These are phyloP conservation scores for Hozukius guyotensis DNA, from an alignment of 2,797 vertebrate species.

Conservation along the genomic window DNA sequence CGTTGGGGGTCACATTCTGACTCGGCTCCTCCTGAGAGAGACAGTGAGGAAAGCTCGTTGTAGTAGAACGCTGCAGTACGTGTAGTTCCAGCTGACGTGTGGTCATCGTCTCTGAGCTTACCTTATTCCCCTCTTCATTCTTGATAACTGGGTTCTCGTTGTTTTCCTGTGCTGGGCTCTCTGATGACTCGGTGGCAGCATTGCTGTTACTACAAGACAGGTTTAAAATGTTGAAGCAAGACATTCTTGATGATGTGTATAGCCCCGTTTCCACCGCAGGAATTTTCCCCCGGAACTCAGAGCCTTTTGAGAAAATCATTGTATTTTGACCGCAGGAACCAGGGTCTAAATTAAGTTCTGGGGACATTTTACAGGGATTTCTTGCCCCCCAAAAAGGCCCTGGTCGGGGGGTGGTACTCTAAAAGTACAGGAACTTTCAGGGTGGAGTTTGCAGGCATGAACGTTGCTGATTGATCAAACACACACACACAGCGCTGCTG, in stretches of 20 bases:
- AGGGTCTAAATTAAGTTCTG: too few species aligned
- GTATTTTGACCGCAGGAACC: too few species aligned
- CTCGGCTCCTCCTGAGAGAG: conserved; percentile 86
- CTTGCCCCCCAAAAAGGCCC: too few species aligned
- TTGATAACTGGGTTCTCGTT: conserved; percentile 96
- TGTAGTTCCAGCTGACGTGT: neutral
- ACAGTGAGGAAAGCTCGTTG: neutral
- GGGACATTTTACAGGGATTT: too few species aligned
- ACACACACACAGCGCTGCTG: too few species aligned
- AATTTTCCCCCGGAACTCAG: too few species aligned
- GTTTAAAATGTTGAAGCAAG: neutral
- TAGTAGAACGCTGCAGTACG: neutral
- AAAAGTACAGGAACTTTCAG: too few species aligned
- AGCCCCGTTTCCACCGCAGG: too few species aligned
- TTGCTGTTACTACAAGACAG: conserved; percentile 85
- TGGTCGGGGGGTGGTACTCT: too few species aligned
- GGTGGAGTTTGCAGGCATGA: too few species aligned
- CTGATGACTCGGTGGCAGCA: conserved; percentile 86
- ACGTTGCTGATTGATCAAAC: too few species aligned
- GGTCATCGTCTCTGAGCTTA: neutral
- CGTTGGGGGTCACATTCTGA: conserved; percentile 87
- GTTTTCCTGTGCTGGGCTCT: conserved; percentile 93
- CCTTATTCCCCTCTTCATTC: conserved; percentile 86
- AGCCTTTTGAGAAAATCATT: too few species aligned
- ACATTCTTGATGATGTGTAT: neutral